Evolutionary conservation across 2,113 vertebrate species (phyloP).

Genomic region (Petrocephalus microphthalmus): DNA sequence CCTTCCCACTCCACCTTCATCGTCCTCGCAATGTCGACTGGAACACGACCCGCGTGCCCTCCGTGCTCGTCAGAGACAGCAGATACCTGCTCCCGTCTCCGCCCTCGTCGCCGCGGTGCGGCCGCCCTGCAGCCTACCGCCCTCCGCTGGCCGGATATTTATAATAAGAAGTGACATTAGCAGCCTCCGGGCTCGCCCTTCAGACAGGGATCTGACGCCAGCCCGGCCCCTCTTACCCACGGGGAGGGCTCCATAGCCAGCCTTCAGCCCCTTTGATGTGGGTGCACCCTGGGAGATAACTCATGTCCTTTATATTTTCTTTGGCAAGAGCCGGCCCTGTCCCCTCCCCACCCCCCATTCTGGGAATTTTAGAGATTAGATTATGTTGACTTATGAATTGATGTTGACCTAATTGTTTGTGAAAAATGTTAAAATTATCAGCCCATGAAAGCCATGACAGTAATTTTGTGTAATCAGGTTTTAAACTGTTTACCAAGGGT

Average conservation of each 20-base stretch:
- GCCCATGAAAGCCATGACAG: conserved; percentile 1
- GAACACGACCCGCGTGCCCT: neutral
- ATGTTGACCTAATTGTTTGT: conserved; percentile 28
- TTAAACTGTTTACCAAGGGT: conserved; percentile 27
- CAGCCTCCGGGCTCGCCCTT: neutral
- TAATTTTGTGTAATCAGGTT: conserved; percentile 27
- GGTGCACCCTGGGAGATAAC: conserved; percentile 26
- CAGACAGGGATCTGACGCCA: neutral
- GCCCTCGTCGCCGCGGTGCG: neutral
- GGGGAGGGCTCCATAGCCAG: conserved; percentile 8
- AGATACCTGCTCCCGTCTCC: neutral
- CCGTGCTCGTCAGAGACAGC: no score
- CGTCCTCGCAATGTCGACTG: neutral
- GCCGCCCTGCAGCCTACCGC: neutral
- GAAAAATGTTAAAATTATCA: conserved; percentile 17
- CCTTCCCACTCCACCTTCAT: neutral
- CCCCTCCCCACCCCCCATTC: neutral
- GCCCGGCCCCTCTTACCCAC: neutral
- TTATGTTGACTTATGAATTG: conserved; percentile 35
- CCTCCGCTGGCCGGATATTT: neutral
- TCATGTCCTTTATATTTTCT: conserved; percentile 30
- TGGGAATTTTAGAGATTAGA: conserved; percentile 29
- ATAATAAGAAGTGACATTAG: conserved; percentile 8
- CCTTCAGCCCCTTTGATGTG: conserved; percentile 33
- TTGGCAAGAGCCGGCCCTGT: conserved; percentile 10